phyloP scores from a whole-genome alignment of 2,113 vertebrate genomes.

The Peromyscus californicus region DNA sequence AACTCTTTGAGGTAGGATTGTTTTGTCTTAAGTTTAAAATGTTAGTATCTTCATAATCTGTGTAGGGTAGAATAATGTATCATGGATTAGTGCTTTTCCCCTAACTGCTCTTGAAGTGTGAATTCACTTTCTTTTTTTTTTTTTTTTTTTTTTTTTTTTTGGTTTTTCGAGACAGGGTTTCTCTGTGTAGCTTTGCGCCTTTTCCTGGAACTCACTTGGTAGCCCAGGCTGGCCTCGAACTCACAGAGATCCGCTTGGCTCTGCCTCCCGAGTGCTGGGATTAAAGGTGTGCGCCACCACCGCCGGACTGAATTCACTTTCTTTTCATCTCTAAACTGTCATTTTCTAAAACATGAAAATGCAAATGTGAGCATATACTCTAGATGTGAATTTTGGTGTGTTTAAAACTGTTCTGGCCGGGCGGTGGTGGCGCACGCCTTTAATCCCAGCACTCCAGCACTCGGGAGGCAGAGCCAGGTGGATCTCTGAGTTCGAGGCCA shows the following conservation, averaged over 20 bases:
- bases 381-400: neutral
- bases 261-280: too few species aligned
- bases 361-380: neutral
- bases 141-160: neutral
- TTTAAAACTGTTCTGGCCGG: too few species aligned
- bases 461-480: too few species aligned
- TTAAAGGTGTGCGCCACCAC: too few species aligned
- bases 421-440: too few species aligned
- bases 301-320: neutral
- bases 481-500: too few species aligned
- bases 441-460: too few species aligned
- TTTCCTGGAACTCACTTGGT: too few species aligned
- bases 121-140: neutral
- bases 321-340: neutral
- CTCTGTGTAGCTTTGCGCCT: too few species aligned
- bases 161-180: too few species aligned
- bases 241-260: too few species aligned
- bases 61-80: neutral
- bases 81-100: neutral
- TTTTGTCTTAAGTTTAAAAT: neutral
- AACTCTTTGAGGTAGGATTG: neutral
- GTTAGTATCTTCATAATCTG: neutral
- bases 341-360: conserved; percentile 33
- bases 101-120: neutral
- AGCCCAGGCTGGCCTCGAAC: too few species aligned